Evolutionary conservation across 2,113 vertebrate genomes (phyloP), one percentile per base, ranked within the genome.

Genomic region (Cheilinus undulatus): DNA sequence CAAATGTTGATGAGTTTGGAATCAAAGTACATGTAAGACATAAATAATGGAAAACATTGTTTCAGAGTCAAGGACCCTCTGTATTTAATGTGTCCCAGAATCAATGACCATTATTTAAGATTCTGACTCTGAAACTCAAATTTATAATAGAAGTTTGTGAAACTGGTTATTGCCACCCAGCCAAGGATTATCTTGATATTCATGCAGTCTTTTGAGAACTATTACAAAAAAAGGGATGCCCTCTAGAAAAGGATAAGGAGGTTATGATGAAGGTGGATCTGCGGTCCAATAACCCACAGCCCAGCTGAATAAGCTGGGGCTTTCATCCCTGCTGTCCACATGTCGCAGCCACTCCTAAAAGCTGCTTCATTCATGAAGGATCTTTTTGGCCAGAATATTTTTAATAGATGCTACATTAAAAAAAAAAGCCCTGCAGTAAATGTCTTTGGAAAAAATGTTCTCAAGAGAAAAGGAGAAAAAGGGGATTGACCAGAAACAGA

Each of bases 291-390:
- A 30, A 24, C 58, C 60, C 63, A 46, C 42, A 60, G 62, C 30
- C 27, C 53, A 63, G 57, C 64, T 69, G 38, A 28, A 27, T 67
- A 46, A 32, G 32, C 45, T 23, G 4, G 45, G 51, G 28, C 74
- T 86, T 88, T 80, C 30, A 71, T 80, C 78, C 32, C 23, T 50
- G 63, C 54, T 15, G 30, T 52, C 45, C 46, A 63, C 27, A 42
- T 68, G 58, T 72, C 36, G 50, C 52, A 69, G 52, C 32, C 72
- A 45, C 64, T 73, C 42, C 49, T 19, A 52, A 61, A 77, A 69
- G 75, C 50, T 20, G 38, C 49, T 64, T 68, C 59, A 68, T 69
- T 78, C 76, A 61, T 11, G 6, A 50, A 19, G 28, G 32, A 46
- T 64, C 50, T 58, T 49, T 46, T 64, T 28, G 42, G 69, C 74